phyloP scores from a whole-genome alignment of 2,113 vertebrate species.

The Halichoeres trimaculatus region DNA sequence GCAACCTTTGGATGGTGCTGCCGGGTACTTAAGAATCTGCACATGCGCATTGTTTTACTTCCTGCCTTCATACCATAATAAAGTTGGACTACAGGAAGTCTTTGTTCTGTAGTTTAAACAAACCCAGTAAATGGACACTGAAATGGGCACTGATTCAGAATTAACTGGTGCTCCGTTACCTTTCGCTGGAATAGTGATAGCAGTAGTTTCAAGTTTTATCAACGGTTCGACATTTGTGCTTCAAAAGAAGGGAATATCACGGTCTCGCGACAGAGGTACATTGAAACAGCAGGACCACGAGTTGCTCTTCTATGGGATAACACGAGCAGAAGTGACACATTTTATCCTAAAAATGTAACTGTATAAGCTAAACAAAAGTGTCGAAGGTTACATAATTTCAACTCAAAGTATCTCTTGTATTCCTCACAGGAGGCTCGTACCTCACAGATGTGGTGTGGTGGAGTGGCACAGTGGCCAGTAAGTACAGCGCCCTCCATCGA shows the following conservation, averaged over 20 bases:
- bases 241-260: conserved; percentile 94
- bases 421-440: conserved; percentile 87
- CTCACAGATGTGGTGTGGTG: conserved; percentile 94
- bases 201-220: conserved; percentile 91
- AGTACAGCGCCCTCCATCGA: conserved; percentile 75
- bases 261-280: conserved; percentile 89
- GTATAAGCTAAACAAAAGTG: no score
- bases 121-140: neutral
- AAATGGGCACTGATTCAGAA: conserved; percentile 37
- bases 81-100: neutral
- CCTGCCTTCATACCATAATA: neutral
- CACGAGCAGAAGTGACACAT: neutral
- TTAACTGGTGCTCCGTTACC: conserved; percentile 14
- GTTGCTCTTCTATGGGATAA: fast-evolving
- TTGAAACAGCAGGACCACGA: neutral
- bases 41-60: conserved; percentile 14
- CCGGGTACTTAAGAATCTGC: neutral
- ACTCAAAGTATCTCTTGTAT: neutral
- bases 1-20: neutral
- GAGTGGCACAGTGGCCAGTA: conserved; percentile 94
- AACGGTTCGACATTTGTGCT: conserved; percentile 96
- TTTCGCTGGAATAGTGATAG: conserved; percentile 85
- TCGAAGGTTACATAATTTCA: no score
- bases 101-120: neutral
- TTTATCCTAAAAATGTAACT: no score